Evolutionary conservation across 2,113 vertebrate species (phyloP).

Genomic region (Diadophis punctatus): DNA sequence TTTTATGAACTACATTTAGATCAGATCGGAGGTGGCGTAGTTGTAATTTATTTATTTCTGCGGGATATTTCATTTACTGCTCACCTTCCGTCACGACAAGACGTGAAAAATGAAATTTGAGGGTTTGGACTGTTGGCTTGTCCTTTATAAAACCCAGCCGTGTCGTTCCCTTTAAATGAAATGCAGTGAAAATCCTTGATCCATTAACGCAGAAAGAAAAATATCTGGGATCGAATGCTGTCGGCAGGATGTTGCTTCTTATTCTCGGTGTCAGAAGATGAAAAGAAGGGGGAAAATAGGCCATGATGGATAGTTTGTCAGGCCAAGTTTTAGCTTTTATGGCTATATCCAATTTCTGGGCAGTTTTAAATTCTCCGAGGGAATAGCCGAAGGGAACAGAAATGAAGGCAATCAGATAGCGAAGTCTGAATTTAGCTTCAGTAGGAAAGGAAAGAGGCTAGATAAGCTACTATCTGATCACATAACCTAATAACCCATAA

Average conservation of each 20-base stretch:
- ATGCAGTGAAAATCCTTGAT: constrained; percentile 6
- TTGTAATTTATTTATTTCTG: neutral
- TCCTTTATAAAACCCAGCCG: neutral
- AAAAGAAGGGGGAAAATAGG: neutral
- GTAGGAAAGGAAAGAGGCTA: neutral
- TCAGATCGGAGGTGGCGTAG: no score
- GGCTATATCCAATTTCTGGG: neutral
- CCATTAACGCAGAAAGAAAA: constrained; percentile 25
- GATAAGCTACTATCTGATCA: neutral
- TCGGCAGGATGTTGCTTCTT: neutral
- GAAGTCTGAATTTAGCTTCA: neutral
- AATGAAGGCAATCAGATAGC: neutral
- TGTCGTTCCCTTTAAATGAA: constrained; percentile 8
- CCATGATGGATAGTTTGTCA: neutral
- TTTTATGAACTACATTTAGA: no score
- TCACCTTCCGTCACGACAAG: constrained; percentile 1
- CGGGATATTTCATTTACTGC: neutral
- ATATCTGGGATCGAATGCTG: neutral
- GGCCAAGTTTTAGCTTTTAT: neutral
- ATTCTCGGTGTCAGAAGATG: neutral
- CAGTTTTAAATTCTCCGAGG: neutral
- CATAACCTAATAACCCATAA: no score
- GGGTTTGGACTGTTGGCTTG: neutral
- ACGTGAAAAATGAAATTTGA: neutral
- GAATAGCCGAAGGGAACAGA: neutral